Conservation (phyloP, 1,140 invertebrate genomes). For the Caenorhabditis elegans region DNA sequence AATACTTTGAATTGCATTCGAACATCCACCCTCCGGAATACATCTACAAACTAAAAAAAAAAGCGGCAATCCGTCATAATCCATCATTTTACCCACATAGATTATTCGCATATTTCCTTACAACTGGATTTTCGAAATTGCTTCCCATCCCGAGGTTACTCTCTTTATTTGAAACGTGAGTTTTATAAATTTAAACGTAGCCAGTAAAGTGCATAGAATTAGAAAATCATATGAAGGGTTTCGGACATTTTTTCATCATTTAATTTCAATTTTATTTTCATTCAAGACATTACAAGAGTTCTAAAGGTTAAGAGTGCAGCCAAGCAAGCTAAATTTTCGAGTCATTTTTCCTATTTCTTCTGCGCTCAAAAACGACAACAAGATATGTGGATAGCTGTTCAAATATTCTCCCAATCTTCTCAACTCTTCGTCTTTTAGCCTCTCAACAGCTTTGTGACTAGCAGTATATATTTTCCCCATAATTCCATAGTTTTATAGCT, state of each 20-base stretch:
- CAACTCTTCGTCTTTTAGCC: not conserved
- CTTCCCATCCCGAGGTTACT: no score
- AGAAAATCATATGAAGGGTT: not conserved
- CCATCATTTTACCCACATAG: not conserved
- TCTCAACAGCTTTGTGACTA: not conserved
- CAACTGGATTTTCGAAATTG: not conserved
- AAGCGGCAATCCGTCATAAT: not conserved
- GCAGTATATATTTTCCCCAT: no score
- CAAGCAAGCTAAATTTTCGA: no score
- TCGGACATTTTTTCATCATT: not conserved
- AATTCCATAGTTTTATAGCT: no score
- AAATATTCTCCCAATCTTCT: not conserved
- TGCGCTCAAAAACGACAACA: not conserved
- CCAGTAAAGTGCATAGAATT: not conserved
- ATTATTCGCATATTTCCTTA: not conserved
- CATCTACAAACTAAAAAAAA: not conserved
- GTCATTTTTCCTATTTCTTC: not conserved
- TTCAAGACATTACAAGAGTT: no score
- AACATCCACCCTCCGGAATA: not conserved
- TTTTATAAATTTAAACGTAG: not conserved
- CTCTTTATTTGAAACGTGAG: not conserved
- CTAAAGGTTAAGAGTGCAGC: no score
- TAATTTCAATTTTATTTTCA: no score
- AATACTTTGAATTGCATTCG: no score
- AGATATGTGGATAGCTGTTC: slow-evolving; percentile 3